Evolutionary conservation across 2,113 vertebrate genomes (phyloP).

Genomic region (Murina feae): DNA sequence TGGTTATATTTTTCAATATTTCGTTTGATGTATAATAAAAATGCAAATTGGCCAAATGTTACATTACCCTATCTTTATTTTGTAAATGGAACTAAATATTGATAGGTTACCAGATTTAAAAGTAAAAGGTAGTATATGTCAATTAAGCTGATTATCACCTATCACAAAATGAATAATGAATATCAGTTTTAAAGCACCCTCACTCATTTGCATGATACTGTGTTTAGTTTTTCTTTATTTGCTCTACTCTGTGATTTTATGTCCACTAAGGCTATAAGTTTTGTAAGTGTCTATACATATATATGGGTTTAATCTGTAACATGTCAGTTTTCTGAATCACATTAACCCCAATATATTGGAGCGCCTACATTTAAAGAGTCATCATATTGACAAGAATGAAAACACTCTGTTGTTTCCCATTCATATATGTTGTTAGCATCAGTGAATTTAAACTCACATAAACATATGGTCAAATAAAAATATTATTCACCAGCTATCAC

Average conservation of each 20-base stretch:
- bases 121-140: not conserved
- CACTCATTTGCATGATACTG: not conserved
- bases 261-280: not conserved
- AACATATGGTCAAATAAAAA: slow-evolving; percentile 39
- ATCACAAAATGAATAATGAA: slow-evolving; percentile 21
- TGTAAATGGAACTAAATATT: not conserved
- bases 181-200: not conserved
- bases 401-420: not conserved
- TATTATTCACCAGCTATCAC: not conserved
- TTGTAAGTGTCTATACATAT: slow-evolving; percentile 3
- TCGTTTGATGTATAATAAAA: slow-evolving; percentile 13
- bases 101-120: not conserved
- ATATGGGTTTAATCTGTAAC: slow-evolving; percentile 39
- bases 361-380: not conserved
- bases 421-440: not conserved
- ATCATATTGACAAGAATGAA: slow-evolving; percentile 3
- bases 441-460: not conserved
- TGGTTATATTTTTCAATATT: not conserved
- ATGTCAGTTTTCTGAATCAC: slow-evolving; percentile 36
- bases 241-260: slow-evolving; percentile 10
- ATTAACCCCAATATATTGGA: slow-evolving; percentile 25
- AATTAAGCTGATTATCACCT: slow-evolving; percentile 4
- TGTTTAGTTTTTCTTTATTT: slow-evolving; percentile 18
- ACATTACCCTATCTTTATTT: slow-evolving; percentile 35
- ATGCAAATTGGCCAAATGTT: slow-evolving; percentile 3